Conservation (phyloP, 2,888 invertebrate genomes). For the Tricholauxania praeusta region DNA sequence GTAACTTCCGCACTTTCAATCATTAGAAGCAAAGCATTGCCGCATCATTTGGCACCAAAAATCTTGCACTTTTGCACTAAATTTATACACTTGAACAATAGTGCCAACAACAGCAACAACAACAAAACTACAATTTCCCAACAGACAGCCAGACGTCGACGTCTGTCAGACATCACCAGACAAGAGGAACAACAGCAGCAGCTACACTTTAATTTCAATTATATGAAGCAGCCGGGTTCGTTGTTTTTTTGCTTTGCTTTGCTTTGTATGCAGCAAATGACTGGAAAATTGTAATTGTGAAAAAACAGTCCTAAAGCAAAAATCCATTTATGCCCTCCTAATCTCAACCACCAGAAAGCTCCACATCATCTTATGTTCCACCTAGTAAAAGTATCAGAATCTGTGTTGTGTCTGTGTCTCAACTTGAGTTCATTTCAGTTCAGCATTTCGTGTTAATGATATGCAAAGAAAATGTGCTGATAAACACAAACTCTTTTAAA, state of each 20-base stretch:
- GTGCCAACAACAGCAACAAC: not conserved
- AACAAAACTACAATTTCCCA: not conserved
- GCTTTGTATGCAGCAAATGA: not conserved
- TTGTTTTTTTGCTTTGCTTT: no score
- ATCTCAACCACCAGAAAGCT: no score
- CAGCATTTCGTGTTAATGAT: slow-evolving; percentile 1
- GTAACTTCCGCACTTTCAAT: slow-evolving; percentile 15
- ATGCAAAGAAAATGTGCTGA: slow-evolving; percentile 10
- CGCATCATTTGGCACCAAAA: slow-evolving; percentile 4
- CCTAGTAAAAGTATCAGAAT: no score
- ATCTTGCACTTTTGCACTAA: not conserved
- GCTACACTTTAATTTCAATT: not conserved
- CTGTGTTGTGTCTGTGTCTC: no score
- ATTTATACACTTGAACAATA: slow-evolving; percentile 2
- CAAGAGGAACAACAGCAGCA: not conserved
- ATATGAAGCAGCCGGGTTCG: not conserved
- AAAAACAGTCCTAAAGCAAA: not conserved
- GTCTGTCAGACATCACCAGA: not conserved
- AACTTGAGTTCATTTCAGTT: no score
- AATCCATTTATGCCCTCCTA: no score
- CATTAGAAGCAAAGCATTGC: not conserved
- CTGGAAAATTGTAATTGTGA: slow-evolving; percentile 8
- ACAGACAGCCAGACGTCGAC: slow-evolving; percentile 10
- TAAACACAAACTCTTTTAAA: slow-evolving; percentile 3
- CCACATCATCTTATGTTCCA: no score